Evolutionary conservation across 2,797 vertebrate genomes (phyloP).

Genomic region (Anguilla obscura): DNA sequence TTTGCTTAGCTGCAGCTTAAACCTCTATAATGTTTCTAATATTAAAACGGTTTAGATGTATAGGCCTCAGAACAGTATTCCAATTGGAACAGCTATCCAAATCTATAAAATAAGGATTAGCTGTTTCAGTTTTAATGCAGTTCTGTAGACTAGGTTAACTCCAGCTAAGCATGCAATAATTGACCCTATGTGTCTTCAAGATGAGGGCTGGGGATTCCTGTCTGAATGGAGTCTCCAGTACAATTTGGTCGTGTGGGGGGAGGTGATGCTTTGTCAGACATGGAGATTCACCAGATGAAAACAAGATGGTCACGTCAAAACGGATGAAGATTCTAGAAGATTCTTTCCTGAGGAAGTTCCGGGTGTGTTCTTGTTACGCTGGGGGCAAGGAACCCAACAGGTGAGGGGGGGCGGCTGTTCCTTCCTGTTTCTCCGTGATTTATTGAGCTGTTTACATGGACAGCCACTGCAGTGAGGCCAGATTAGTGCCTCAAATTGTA

Average conservation of each 20-base stretch:
- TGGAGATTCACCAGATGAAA: too few species aligned
- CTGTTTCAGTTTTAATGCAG: background rate
- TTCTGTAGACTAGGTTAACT: background rate
- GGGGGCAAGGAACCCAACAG: background rate
- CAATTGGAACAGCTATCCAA: background rate
- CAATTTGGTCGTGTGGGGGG: too few species aligned
- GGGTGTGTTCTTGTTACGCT: background rate
- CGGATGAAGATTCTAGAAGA: too few species aligned
- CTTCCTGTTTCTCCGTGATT: slow-evolving; percentile 16
- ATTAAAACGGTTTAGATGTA: too few species aligned
- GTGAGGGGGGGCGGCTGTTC: too few species aligned
- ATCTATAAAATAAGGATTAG: background rate
- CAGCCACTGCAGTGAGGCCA: background rate
- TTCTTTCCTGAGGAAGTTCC: background rate
- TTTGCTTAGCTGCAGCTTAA: background rate
- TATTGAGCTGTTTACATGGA: slow-evolving; percentile 25
- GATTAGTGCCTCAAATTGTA: slow-evolving; percentile 17
- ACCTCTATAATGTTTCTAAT: too few species aligned
- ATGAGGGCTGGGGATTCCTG: background rate
- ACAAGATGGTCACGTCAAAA: too few species aligned
- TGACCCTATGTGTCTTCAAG: background rate
- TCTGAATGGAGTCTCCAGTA: too few species aligned
- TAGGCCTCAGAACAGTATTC: background rate
- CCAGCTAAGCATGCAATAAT: background rate
- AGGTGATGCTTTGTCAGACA: background rate